A percentile compares a stretch with the other conserved stretches of the same genome.
phyloP scores from a whole-genome alignment of 2,797 vertebrate genomes.

The Premnoplex brunnescens region DNA sequence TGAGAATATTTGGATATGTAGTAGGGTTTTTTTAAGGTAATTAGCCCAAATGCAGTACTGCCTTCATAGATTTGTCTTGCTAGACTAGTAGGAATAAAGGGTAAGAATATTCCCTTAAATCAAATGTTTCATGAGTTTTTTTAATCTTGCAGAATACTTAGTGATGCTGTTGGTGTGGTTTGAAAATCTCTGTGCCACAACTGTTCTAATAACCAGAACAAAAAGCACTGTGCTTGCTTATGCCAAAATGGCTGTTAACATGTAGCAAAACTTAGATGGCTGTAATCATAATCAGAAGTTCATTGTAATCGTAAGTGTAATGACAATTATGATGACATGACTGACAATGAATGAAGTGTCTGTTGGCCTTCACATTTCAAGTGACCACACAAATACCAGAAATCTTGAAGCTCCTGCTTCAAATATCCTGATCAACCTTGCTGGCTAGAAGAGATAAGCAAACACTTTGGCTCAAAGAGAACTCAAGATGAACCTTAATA shows the following conservation, averaged over 20 bases:
- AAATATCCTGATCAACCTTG: not conserved
- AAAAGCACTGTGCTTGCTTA: not conserved
- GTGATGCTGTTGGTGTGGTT: not conserved
- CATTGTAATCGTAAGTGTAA: not conserved
- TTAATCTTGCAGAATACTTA: not conserved
- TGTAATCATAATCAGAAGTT: not conserved
- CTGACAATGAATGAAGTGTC: not conserved
- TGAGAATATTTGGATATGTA: not conserved
- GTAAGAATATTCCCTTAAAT: not conserved
- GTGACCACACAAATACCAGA: not conserved
- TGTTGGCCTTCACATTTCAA: not conserved
- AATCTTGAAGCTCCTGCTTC: not conserved
- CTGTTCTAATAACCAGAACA: not conserved
- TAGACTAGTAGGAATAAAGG: not conserved
- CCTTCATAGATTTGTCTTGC: not conserved
- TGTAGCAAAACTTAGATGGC: not conserved
- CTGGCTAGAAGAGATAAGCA: not conserved
- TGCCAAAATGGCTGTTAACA: not conserved
- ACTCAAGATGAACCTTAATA: slow-evolving; percentile 18
- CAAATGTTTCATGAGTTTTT: not conserved
- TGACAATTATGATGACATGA: not conserved
- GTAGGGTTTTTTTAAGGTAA: fast-evolving
- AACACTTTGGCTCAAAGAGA: slow-evolving; percentile 5
- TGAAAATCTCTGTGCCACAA: not conserved
- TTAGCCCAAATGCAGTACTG: not conserved